A percentile compares a stretch with the other conserved stretches of the same genome.
Conservation (phyloP, 2,113 vertebrate species). For the Pelvicachromis taeniatus region DNA sequence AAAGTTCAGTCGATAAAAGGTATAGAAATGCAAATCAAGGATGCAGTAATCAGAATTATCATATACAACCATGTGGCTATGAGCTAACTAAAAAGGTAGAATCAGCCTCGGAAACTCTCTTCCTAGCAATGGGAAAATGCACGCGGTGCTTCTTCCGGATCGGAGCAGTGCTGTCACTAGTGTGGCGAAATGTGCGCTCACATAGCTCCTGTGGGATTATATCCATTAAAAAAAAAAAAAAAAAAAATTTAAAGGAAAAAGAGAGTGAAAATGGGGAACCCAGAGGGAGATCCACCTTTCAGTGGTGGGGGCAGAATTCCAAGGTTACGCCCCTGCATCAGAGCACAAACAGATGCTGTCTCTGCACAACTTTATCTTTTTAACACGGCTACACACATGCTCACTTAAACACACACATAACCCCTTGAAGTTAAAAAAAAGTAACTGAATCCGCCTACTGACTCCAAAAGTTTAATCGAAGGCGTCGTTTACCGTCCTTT, state of each 20-base stretch:
- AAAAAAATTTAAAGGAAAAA: not conserved
- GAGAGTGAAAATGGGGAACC: not conserved
- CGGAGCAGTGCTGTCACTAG: slow-evolving; percentile 10
- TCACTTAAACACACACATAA: slow-evolving; percentile 8
- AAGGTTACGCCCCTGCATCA: slow-evolving; percentile 15
- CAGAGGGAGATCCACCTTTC: slow-evolving; percentile 21
- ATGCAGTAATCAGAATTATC: slow-evolving; percentile 52
- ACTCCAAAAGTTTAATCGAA: slow-evolving; percentile 20
- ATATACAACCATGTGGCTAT: slow-evolving; percentile 44
- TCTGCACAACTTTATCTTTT: not conserved
- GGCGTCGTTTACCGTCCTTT: not conserved
- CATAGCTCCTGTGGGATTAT: not conserved
- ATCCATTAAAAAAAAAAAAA: not conserved
- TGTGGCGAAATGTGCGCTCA: not conserved
- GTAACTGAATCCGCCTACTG: slow-evolving; percentile 1
- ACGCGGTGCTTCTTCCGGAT: not conserved
- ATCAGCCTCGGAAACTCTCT: not conserved
- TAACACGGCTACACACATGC: slow-evolving; percentile 13
- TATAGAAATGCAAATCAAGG: slow-evolving; percentile 55
- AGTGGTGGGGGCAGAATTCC: slow-evolving; percentile 2
- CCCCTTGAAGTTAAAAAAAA: slow-evolving; percentile 29
- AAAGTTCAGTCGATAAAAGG: slow-evolving; percentile 54
- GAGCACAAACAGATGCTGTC: slow-evolving; percentile 33
- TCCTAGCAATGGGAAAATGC: slow-evolving; percentile 18
- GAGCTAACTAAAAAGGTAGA: slow-evolving; percentile 21